Evolutionary conservation across 2,797 vertebrate species (phyloP), one percentile per base, ranked within the genome.

Genomic region (Bucorvus abyssinicus): DNA sequence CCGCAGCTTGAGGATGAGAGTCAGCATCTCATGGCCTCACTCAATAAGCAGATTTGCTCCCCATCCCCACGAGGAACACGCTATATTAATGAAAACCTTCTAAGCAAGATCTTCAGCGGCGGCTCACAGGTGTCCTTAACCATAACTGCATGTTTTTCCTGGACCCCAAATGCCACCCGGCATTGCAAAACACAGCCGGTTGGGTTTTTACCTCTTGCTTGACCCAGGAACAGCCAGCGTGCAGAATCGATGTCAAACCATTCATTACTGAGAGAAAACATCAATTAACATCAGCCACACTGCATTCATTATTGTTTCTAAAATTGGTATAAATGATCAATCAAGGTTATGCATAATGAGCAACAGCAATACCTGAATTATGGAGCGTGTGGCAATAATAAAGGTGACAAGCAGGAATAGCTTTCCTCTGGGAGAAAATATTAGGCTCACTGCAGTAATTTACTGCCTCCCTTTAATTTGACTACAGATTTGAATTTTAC

Each of bases 291-390:
- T 44, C 65, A 73, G 40, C 52, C n/a, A 10, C 13, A 65, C 77
- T 12, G 53, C 60, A 20, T 50, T 87, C 78, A 44, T 93, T 71
- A 65, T 78, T 52, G 84, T 49, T 61, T 84, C 92, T 89, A 87
- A 94, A 94, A 94, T 95, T 75, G 91, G 75, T 50, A 40, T 38
- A 87, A 74, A 63, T 30, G 56, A 91, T 95, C 84, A 87, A 95
- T 93, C 92, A 93, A 87, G 61, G 82, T 67, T 75, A 63, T 36
- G 70, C 60, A 5, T 52, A 91, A 93, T 3, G 57, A 70, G 59
- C 40, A 36, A n/a, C n/a, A 75, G 77, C 49, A 38, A 78, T 70
- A 74, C 64, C 65, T 53, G 78, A 77, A 78, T 81, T 65, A 74
- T 8, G 53, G 68, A 67, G 64, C 1, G 8, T 45, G 40, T 27